Base-by-base conservation (phyloP, 2,888 invertebrate genomes). In the Andrena bicolor region DNA sequence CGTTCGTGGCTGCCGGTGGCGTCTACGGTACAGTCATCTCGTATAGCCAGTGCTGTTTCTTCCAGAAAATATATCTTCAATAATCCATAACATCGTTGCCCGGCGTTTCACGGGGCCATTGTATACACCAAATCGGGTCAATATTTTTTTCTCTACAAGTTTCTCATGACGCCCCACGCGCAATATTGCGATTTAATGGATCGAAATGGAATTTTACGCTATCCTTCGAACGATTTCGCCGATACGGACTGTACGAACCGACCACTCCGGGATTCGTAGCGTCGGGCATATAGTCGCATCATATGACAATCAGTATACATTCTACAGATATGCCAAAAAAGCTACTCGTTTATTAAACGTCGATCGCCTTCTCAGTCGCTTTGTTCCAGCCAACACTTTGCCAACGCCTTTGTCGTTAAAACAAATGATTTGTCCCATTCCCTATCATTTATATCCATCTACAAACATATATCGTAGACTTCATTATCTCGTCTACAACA, bases 81-180 rank as follows among this genome's bases (percentile, higher is more conserved):
- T 82, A 74, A 82, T 75, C 77, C 83, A 93, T 93, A 93, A 89
- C 90, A 90, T 64, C 8, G 23, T 23, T 76, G 3, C 5, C 13
- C 32, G 20, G 5, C 16, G 10, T 60, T 78, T 16, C 72, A 89
- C 72, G 66, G 41, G 66, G 61, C 84, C 88, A 90, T 81, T 86
- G 83, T 90, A 89, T 89, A 84, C 82, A 90, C 90, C 84, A 86
- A 93, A 92, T 93, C 88, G 92, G 88, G 85, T 82, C 86, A 92
- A 88, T 85, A 92, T 93, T 93, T 93, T 89, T 86, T 90, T 81
- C 76, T 83, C 86, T 86, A 86, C 85, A 90, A 87, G 78, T 92
- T 92, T 90, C 86, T 88, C 81, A 87, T 86, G 72, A 89, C 83
- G 88, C 89, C 90, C 89, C 90, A 71, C 41, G 85, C 82, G 32